phyloP scores from a whole-genome alignment of 2,888 invertebrate species.

The Chironomus riparius region DNA sequence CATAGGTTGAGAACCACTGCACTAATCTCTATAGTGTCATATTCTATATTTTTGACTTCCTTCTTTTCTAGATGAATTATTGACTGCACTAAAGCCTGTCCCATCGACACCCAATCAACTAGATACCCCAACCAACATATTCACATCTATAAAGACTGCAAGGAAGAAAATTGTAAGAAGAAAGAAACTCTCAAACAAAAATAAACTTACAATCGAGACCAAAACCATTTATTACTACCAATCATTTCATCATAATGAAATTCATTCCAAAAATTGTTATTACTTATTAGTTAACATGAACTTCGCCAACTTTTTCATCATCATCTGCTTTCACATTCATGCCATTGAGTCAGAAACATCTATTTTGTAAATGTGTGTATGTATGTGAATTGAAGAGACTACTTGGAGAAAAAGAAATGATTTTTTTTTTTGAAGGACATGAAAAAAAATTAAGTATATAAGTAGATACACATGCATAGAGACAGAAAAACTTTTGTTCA shows the following conservation, averaged over 20 bases:
- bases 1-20: no score
- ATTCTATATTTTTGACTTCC: no score
- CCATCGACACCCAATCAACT: no score
- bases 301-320: neutral
- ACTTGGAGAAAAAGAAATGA: neutral
- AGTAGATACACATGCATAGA: neutral
- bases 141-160: no score
- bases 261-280: conserved; percentile 18
- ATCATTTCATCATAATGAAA: conserved; percentile 9
- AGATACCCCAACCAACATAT: no score
- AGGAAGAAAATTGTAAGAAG: neutral
- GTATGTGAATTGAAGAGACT: neutral
- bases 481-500: neutral
- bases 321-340: neutral
- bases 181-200: neutral
- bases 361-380: no score
- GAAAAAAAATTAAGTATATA: neutral
- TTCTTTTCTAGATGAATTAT: no score
- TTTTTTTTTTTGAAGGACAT: no score
- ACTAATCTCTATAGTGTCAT: no score
- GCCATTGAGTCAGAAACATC: neutral
- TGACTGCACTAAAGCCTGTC: no score
- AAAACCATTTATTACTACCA: neutral
- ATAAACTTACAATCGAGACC: neutral
- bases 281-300: conserved; percentile 17